phyloP scores from a whole-genome alignment of 2,113 vertebrate species.

The Pterocles gutturalis region DNA sequence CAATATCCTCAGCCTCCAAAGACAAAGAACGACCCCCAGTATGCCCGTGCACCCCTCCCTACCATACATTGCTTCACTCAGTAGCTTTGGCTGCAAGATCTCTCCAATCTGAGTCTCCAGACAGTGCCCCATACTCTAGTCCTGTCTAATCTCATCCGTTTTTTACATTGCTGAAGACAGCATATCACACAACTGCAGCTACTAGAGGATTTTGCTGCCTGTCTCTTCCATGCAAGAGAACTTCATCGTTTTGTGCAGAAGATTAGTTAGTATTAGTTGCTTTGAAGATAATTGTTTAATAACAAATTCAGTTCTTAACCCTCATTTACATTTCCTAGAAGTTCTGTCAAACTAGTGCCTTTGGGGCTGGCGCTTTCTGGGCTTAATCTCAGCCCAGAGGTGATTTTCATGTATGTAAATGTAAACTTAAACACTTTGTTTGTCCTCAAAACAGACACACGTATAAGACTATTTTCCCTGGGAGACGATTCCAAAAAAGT shows the following conservation, averaged over 20 bases:
- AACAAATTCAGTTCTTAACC: slow-evolving; percentile 39
- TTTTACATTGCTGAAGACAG: not conserved
- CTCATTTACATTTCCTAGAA: slow-evolving; percentile 63
- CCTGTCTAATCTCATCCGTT: not conserved
- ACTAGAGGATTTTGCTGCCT: not conserved
- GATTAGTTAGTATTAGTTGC: slow-evolving; percentile 8
- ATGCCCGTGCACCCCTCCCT: not conserved
- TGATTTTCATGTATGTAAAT: slow-evolving; percentile 11
- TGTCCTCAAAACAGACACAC: not conserved
- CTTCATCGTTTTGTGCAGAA: not conserved
- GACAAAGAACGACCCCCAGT: not conserved
- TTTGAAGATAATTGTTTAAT: slow-evolving; percentile 59
- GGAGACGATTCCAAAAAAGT: not conserved
- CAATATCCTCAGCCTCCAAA: not conserved
- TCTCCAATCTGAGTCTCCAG: not conserved
- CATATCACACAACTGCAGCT: not conserved
- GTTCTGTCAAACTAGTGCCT: slow-evolving; percentile 30
- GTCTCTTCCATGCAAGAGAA: not conserved
- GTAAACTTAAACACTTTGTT: slow-evolving; percentile 8
- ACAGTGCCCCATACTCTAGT: not conserved
- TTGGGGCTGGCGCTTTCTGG: not conserved
- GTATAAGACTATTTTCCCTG: not conserved
- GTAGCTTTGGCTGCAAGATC: not conserved
- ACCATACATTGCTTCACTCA: not conserved
- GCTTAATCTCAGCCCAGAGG: slow-evolving; percentile 19